phyloP scores from a whole-genome alignment of 2,113 vertebrate genomes.

The Paradisaea rubra region DNA sequence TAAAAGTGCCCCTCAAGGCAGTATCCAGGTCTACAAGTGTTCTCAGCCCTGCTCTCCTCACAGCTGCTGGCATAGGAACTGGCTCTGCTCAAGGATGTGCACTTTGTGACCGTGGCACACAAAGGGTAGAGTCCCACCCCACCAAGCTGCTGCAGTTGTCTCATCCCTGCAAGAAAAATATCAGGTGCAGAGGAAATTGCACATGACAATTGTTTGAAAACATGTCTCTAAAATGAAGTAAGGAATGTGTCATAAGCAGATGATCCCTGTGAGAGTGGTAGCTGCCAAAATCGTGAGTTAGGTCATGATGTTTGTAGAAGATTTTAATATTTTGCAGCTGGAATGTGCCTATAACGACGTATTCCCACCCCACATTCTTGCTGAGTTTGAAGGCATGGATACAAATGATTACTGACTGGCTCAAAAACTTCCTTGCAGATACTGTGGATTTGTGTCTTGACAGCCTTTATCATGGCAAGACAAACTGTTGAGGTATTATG shows the following conservation, averaged over 20 bases:
- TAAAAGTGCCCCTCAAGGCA: background rate
- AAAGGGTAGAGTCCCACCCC: background rate
- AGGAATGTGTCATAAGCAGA: slow-evolving; percentile 27
- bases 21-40: background rate
- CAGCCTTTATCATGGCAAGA: slow-evolving; percentile 20
- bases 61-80: background rate
- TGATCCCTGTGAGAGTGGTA: slow-evolving; percentile 10
- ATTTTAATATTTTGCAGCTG: slow-evolving; percentile 53
- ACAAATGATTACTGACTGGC: slow-evolving; percentile 10
- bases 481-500: background rate
- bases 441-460: background rate
- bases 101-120: background rate
- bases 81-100: background rate
- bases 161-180: background rate
- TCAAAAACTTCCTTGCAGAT: slow-evolving; percentile 16
- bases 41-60: background rate
- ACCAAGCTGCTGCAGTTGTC: background rate
- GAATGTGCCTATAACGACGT: background rate
- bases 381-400: background rate
- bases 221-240: slow-evolving; percentile 7
- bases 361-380: slow-evolving; percentile 13
- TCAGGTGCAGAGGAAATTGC: slow-evolving; percentile 20
- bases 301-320: background rate
- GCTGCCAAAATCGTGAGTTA: slow-evolving; percentile 32
- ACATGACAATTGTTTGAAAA: slow-evolving; percentile 34